Base-by-base conservation (phyloP, 2,113 vertebrate genomes). In the Dicaeum eximium region DNA sequence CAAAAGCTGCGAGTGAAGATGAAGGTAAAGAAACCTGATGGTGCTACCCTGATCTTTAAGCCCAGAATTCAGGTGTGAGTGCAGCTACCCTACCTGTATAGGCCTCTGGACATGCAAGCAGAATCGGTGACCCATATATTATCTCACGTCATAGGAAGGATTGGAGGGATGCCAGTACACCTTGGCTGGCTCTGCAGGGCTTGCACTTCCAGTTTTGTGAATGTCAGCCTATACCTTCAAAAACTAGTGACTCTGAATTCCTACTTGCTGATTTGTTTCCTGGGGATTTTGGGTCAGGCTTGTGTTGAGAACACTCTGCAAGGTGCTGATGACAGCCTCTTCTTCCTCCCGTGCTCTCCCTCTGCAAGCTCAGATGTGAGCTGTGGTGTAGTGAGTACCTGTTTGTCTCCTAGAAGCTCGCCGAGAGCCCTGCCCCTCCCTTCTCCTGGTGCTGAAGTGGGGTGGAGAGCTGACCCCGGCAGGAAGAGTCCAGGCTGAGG, bases 381-480 rank as follows among this genome's bases (percentile, higher is more conserved):
- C n/a, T 69, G 24, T 92, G 83, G 18, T 30, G 56, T 24, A 37
- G 58, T 78, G 28, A 67, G 45, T 71, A 3, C 33, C 77, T 96
- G 33, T 96, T 91, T 92, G 81, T 89, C 38, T 89, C n/a, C 27
- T 97, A 99, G 99, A 99, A 81, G 95, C 97, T 4, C 98, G 98
- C 20, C 97, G 97, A 50, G 98, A 98, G 54, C 94, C 97, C 15
- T 93, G 96, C 10, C 98, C 99, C 0, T 99, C 99, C 14, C 97
- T 99, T 37, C 98, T 99, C 51, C 97, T 99, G 95, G 99, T 99
- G 66, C 97, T 99, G 24, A 99, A 99, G 96, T 99, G 99, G 99
- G 99, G 99, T 28, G 99, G 99, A 30, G 99, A 99, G 94, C 97
- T 99, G 95, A 99, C 99, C 6, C 99, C 99, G 1, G 98, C 98